These are phyloP conservation scores for Bergia puertoricense DNA, from an alignment of 92 coral and sea anemone genomes.

Conservation along the genomic window DNA sequence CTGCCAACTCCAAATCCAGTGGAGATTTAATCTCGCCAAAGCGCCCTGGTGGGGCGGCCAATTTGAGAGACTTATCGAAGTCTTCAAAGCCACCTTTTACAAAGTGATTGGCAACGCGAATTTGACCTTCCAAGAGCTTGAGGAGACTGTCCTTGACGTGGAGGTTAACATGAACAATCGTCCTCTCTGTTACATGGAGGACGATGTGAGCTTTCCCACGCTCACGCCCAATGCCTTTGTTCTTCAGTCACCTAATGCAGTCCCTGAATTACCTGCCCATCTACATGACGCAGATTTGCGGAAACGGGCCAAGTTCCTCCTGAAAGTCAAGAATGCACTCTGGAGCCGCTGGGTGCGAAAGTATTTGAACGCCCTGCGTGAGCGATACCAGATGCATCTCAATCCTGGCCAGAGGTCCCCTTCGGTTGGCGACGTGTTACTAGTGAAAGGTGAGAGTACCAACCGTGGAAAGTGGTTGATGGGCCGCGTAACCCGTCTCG, in stretches of 20 bases:
- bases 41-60: not conserved
- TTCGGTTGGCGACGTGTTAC: not conserved
- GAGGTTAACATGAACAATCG: not conserved
- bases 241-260: too few species aligned
- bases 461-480: slow-evolving; percentile 3
- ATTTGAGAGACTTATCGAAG: slow-evolving; percentile 12
- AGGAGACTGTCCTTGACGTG: not conserved
- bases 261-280: not conserved
- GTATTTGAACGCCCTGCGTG: slow-evolving; percentile 10
- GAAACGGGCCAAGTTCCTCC: slow-evolving; percentile 20
- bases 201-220: too few species aligned
- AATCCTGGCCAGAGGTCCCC: not conserved
- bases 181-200: not conserved
- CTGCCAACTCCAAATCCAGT: not conserved
- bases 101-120: not conserved
- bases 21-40: not conserved
- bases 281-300: not conserved
- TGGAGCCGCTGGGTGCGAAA: slow-evolving; percentile 7
- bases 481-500: slow-evolving; percentile 1
- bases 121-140: slow-evolving; percentile 1
- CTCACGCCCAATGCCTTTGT: too few species aligned
- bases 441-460: not conserved
- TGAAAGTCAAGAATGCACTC: not conserved
- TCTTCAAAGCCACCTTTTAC: slow-evolving; percentile 9
- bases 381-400: not conserved